phyloP scores from a whole-genome alignment of 2,797 vertebrate species.

The Pyrocephalus nanus region DNA sequence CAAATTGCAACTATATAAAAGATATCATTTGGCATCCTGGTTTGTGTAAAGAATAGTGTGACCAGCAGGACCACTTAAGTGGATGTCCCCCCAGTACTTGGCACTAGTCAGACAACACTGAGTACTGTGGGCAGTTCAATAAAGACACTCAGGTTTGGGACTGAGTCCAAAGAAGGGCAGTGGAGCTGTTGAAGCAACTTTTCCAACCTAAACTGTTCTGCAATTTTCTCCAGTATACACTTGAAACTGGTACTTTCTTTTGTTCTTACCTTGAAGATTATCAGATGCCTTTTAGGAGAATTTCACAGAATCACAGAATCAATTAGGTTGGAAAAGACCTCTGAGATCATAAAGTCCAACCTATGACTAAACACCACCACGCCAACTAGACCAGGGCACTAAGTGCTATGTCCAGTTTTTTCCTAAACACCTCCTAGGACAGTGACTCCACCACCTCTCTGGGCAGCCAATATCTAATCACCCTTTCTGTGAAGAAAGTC shows the following conservation, averaged over 20 bases:
- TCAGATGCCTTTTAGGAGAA: background rate
- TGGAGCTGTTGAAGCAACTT: background rate
- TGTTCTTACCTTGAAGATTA: background rate
- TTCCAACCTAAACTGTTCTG: background rate
- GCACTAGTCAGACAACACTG: background rate
- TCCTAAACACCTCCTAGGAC: background rate
- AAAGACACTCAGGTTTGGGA: background rate
- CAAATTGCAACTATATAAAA: background rate
- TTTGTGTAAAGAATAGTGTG: background rate
- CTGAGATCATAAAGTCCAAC: background rate
- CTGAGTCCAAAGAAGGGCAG: background rate
- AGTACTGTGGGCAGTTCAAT: background rate
- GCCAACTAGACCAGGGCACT: background rate
- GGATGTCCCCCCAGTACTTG: background rate
- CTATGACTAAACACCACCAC: background rate
- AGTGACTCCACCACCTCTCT: background rate
- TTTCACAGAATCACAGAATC: background rate
- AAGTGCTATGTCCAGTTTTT: background rate
- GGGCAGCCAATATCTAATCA: background rate
- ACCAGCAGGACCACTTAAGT: background rate
- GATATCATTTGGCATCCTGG: background rate
- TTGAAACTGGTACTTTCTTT: background rate
- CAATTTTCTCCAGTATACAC: background rate
- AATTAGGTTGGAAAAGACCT: background rate
- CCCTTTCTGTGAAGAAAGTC: too few species aligned